Evolutionary conservation across 2,797 vertebrate genomes (phyloP).

Genomic region (Meda fulgida): DNA sequence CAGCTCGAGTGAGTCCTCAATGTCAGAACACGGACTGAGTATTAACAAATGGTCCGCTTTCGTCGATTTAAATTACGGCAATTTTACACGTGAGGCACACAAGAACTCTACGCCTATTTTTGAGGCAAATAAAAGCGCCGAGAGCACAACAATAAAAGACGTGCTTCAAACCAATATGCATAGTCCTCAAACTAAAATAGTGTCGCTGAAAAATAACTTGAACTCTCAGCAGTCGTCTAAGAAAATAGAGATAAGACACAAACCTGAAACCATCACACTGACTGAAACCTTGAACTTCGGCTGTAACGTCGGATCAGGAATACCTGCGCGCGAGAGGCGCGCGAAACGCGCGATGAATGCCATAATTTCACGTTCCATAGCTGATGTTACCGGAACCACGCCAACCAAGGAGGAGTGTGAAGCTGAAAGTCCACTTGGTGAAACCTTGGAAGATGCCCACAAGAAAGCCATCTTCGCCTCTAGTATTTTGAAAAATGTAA

Average conservation of each 20-base stretch:
- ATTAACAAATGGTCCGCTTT: conserved; percentile 92
- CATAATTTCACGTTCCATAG: conserved; percentile 65
- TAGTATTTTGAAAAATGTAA: conserved; percentile 92
- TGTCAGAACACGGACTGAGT: conserved; percentile 85
- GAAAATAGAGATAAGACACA: conserved; percentile 67
- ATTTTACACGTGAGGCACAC: conserved; percentile 77
- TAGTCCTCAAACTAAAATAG: conserved; percentile 76
- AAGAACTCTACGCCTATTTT: conserved; percentile 72
- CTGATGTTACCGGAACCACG: conserved; percentile 72
- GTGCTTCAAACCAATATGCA: conserved; percentile 45
- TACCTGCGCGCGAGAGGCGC: conserved; percentile 62
- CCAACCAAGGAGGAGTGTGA: conserved; percentile 70
- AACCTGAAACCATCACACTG: conserved; percentile 79
- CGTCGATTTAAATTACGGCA: conserved; percentile 88
- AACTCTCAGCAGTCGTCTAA: conserved; percentile 62
- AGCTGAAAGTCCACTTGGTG: conserved; percentile 63
- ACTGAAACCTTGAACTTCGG: conserved; percentile 82
- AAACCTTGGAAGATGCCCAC: conserved; percentile 72
- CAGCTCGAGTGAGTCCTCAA: conserved; percentile 91
- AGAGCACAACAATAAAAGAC: conserved; percentile 57
- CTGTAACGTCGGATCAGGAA: conserved; percentile 76
- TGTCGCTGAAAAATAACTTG: conserved; percentile 65
- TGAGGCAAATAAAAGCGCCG: conserved; percentile 70
- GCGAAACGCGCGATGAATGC: conserved; percentile 70
- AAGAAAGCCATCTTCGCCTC: conserved; percentile 92